Percentiles rank a stretch among this genome's conserved stretches.
phyloP scores from a whole-genome alignment of 2,113 vertebrate genomes.

The Geococcyx californianus region DNA sequence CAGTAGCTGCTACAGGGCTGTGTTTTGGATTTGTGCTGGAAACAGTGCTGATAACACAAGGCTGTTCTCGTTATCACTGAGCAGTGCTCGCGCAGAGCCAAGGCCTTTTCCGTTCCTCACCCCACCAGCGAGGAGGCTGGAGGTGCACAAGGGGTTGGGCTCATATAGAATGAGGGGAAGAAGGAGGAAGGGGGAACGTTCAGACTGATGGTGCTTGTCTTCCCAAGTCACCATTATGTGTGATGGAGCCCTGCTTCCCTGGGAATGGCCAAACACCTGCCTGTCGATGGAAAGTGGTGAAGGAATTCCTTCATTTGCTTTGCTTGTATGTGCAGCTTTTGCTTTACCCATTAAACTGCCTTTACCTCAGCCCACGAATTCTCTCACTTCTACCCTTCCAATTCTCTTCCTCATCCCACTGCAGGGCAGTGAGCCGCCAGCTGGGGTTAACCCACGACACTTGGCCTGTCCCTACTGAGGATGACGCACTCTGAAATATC shows the following conservation, averaged over 20 bases:
- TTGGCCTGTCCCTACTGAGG: not conserved
- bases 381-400: too few relatives aligned
- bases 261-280: not conserved
- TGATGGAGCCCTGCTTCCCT: not conserved
- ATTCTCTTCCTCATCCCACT: not conserved
- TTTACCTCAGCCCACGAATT: not conserved
- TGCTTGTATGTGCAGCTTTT: accelerated
- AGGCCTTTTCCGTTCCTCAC: not conserved
- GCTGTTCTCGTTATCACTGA: not conserved
- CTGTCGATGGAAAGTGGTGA: not conserved
- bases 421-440: not conserved
- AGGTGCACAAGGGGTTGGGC: too few relatives aligned
- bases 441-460: not conserved
- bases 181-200: not conserved
- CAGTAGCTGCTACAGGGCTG: not conserved
- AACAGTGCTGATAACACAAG: not conserved
- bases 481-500: not conserved
- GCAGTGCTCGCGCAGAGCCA: not conserved
- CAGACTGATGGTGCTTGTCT: accelerated
- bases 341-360: not conserved
- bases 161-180: too few relatives aligned
- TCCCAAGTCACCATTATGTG: accelerated
- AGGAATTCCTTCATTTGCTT: not conserved
- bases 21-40: not conserved
- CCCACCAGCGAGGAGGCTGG: not conserved